phyloP scores from a whole-genome alignment of 1,140 invertebrate species.

The Thalassaphorura encarpata region DNA sequence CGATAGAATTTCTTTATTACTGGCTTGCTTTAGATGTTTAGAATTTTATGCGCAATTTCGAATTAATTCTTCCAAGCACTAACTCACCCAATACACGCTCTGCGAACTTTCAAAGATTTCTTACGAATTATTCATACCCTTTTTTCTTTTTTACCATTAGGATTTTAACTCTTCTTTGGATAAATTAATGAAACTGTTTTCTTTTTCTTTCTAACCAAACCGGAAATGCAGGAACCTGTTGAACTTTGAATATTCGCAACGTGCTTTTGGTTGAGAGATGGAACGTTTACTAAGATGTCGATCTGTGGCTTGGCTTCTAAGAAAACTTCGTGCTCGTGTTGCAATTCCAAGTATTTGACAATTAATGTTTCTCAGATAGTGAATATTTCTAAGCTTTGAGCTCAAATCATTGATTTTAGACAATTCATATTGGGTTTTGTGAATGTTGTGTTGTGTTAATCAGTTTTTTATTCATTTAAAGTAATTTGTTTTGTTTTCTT shows the following conservation, averaged over 20 bases:
- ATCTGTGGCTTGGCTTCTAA: constrained; percentile 1
- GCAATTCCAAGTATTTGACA: not conserved
- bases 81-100: too few species aligned
- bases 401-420: not conserved
- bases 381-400: not conserved
- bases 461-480: not conserved
- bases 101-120: too few species aligned
- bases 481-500: not conserved
- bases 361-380: not conserved
- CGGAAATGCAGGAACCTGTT: too few species aligned
- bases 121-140: too few species aligned
- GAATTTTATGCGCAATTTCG: too few species aligned
- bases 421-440: not conserved
- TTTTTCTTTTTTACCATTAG: too few species aligned
- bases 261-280: not conserved
- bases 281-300: not conserved
- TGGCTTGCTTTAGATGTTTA: too few species aligned
- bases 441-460: not conserved
- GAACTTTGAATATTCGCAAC: not conserved
- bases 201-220: not conserved
- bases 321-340: not conserved
- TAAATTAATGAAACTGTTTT: too few species aligned
- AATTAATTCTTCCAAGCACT: too few species aligned
- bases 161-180: too few species aligned
- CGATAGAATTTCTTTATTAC: too few species aligned